These are phyloP conservation scores for Panonychus citri DNA, from an alignment of 1,140 invertebrate genomes.

Conservation along the genomic window DNA sequence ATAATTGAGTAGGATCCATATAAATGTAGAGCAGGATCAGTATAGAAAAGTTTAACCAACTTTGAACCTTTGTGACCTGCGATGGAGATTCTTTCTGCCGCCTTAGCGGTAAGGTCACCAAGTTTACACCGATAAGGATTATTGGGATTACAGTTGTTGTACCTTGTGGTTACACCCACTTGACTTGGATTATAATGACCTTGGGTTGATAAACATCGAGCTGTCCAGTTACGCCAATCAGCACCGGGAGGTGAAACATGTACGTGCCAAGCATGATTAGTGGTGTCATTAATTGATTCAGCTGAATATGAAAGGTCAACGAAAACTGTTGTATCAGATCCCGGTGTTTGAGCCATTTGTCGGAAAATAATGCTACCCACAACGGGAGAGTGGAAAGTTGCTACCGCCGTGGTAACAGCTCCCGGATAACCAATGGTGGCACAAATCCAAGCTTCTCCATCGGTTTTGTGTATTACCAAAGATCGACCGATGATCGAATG, in stretches of 20 bases:
- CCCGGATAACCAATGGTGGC: constrained; percentile 24
- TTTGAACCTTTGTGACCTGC: constrained; percentile 5
- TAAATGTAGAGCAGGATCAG: constrained; percentile 41
- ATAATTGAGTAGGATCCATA: constrained; percentile 33
- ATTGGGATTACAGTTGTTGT: constrained; percentile 20
- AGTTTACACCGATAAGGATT: constrained; percentile 25
- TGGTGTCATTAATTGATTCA: constrained; percentile 31
- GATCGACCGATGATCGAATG: constrained; percentile 58
- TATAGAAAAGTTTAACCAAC: constrained; percentile 15
- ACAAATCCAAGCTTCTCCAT: constrained; percentile 28
- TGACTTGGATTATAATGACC: constrained; percentile 52
- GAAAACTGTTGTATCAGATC: constrained; percentile 25
- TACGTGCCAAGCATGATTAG: constrained; percentile 40
- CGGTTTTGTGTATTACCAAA: constrained; percentile 45
- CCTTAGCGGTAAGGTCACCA: constrained; percentile 36
- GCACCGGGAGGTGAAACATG: constrained; percentile 37
- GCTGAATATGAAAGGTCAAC: constrained; percentile 54
- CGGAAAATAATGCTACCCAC: constrained; percentile 60
- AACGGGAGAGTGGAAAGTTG: constrained; percentile 45
- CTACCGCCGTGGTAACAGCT: constrained; percentile 22
- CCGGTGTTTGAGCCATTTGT: constrained; percentile 33
- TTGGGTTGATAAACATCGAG: constrained; percentile 42
- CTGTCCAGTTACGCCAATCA: constrained; percentile 76
- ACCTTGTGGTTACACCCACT: constrained; percentile 23
- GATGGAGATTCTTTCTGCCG: constrained; percentile 18